Evolutionary conservation across 2,113 vertebrate species (phyloP).

Genomic region (Vireo altiloquus): DNA sequence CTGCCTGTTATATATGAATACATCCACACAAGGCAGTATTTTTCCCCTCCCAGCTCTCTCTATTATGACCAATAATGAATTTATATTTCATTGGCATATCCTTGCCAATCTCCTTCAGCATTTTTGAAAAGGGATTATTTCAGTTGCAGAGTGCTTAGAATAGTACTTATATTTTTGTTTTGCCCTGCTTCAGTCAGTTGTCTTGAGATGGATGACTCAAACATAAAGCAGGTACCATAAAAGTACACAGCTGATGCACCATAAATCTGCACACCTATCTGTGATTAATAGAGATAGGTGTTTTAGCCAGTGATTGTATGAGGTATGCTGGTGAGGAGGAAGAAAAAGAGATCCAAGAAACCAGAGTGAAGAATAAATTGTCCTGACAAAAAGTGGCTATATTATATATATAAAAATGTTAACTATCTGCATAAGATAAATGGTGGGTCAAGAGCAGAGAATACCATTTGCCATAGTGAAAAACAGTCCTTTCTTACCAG

Average conservation of each 20-base stretch:
- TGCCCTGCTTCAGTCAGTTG: slow-evolving; percentile 3
- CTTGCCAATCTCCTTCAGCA: slow-evolving; percentile 29
- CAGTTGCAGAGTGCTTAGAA: not conserved
- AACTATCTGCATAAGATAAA: not conserved
- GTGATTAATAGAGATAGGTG: slow-evolving; percentile 33
- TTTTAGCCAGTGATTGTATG: not conserved
- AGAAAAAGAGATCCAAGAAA: slow-evolving; percentile 24
- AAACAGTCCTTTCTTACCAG: not conserved
- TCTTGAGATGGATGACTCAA: slow-evolving; percentile 28
- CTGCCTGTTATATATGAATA: not conserved
- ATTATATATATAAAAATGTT: not conserved
- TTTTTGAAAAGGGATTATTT: slow-evolving; percentile 31
- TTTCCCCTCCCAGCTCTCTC: not conserved
- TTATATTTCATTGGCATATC: not conserved
- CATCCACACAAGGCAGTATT: not conserved
- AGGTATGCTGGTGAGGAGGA: not conserved
- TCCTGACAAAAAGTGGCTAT: not conserved
- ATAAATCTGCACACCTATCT: slow-evolving; percentile 42
- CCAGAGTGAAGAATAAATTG: not conserved
- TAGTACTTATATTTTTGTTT: slow-evolving; percentile 35
- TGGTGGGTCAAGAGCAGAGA: not conserved
- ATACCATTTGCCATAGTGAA: not conserved
- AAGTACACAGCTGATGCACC: not conserved
- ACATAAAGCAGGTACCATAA: not conserved
- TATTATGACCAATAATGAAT: not conserved